Conservation (phyloP, 2,888 invertebrate species). For the Hipparchia sbordonii region DNA sequence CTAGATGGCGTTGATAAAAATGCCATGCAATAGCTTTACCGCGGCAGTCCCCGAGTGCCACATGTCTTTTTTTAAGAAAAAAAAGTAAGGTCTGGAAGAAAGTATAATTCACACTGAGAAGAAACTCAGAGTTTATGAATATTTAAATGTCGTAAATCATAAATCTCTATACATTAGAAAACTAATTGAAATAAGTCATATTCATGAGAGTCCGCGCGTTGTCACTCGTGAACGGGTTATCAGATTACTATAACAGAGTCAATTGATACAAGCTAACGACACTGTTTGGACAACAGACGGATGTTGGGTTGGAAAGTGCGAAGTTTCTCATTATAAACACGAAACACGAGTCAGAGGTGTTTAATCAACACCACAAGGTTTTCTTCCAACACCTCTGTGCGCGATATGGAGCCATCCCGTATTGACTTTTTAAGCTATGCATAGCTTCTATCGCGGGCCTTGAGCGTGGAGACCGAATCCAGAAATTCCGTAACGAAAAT, state of each 20-base stretch:
- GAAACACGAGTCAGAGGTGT: neutral
- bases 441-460: too few species aligned
- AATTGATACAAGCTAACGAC: neutral
- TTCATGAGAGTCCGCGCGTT: neutral
- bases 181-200: neutral
- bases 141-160: neutral
- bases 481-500: too few species aligned
- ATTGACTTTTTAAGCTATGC: neutral
- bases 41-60: too few species aligned
- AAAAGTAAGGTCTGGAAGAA: too few species aligned
- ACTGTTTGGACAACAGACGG: conserved; percentile 7
- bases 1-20: too few species aligned
- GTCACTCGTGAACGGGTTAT: neutral
- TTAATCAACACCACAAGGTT: neutral
- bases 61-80: too few species aligned
- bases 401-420: neutral
- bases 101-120: too few species aligned
- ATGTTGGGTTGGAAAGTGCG: conserved; percentile 2
- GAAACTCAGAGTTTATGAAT: neutral
- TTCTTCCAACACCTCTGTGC: neutral
- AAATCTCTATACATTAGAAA: neutral
- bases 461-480: too few species aligned
- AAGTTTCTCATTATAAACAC: conserved; percentile 2
- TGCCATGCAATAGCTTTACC: too few species aligned
- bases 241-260: neutral